Percentiles rank a stretch among this genome's conserved stretches.
Conservation (phyloP, 2,888 invertebrate genomes). For the Cecidostiba fungosa region DNA sequence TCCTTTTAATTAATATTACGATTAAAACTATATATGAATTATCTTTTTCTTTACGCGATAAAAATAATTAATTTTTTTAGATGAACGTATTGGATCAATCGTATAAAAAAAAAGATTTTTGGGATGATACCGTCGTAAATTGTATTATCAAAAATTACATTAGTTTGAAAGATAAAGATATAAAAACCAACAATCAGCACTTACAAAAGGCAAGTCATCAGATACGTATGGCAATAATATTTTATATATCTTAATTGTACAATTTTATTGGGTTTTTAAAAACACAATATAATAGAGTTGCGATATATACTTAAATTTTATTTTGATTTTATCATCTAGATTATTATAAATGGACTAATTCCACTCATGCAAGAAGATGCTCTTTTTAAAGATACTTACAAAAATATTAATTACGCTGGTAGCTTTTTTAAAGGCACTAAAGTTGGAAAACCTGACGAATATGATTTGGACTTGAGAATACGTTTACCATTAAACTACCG, state of each 20-base stretch:
- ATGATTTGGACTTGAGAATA: slow-evolving; percentile 84
- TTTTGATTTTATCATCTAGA: background rate
- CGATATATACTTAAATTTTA: background rate
- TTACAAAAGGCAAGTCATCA: slow-evolving; percentile 66
- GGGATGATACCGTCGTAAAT: slow-evolving; percentile 65
- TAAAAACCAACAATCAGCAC: slow-evolving; percentile 65
- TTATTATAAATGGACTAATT: slow-evolving; percentile 66
- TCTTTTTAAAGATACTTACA: slow-evolving; percentile 74
- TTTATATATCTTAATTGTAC: no score
- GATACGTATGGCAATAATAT: background rate
- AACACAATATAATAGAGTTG: background rate
- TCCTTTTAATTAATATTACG: background rate
- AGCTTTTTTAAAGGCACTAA: slow-evolving; percentile 85
- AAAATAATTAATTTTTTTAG: background rate
- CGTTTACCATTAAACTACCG: slow-evolving; percentile 81
- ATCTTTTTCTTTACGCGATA: background rate
- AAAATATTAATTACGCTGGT: slow-evolving; percentile 81
- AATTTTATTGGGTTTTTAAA: background rate
- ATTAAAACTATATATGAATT: background rate
- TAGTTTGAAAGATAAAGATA: slow-evolving; percentile 65
- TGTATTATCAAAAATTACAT: slow-evolving; percentile 68
- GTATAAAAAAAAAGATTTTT: background rate
- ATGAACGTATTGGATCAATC: background rate
- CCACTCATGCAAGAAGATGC: slow-evolving; percentile 71
- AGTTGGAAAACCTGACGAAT: slow-evolving; percentile 83